Conservation (phyloP, 1,140 invertebrate genomes). For the Zaprionus gabonicus region DNA sequence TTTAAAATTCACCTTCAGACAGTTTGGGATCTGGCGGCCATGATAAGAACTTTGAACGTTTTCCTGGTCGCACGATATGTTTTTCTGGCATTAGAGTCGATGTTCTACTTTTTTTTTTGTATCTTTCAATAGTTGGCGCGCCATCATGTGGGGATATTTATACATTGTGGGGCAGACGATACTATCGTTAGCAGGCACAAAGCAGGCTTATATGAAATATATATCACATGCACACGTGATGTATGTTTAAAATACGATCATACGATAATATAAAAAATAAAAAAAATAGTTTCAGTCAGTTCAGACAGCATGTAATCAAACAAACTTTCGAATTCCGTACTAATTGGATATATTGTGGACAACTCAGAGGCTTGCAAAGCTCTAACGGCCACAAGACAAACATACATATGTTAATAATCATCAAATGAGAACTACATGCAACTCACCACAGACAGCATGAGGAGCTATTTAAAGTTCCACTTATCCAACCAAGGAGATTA, state of each 20-base stretch:
- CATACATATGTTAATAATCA: constrained; percentile 4
- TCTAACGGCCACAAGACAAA: not conserved
- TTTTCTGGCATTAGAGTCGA: constrained; percentile 20
- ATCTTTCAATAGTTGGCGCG: not conserved
- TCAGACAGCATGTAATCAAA: constrained; percentile 32
- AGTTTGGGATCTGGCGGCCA: constrained; percentile 22
- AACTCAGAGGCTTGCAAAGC: constrained; percentile 16
- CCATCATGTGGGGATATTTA: not conserved
- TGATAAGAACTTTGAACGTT: constrained; percentile 21
- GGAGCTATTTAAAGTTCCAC: constrained; percentile 25
- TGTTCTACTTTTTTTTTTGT: not conserved
- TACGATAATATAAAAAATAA: constrained; percentile 8
- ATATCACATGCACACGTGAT: not conserved
- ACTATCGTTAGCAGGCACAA: not conserved
- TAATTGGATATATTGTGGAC: constrained; percentile 29
- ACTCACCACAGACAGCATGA: constrained; percentile 20
- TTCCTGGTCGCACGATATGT: constrained; percentile 19
- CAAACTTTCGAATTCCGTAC: constrained; percentile 25
- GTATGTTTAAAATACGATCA: not conserved
- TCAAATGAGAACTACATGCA: constrained; percentile 30
- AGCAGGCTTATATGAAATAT: constrained; percentile 13
- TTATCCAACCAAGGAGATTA: constrained; percentile 29
- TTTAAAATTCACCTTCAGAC: constrained; percentile 34
- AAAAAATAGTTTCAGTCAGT: constrained; percentile 31
- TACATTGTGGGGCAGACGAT: not conserved